Evolutionary conservation across 1,140 invertebrate genomes (phyloP), one percentile per base, ranked within the genome.

Genomic region (Drosophila suzukii): DNA sequence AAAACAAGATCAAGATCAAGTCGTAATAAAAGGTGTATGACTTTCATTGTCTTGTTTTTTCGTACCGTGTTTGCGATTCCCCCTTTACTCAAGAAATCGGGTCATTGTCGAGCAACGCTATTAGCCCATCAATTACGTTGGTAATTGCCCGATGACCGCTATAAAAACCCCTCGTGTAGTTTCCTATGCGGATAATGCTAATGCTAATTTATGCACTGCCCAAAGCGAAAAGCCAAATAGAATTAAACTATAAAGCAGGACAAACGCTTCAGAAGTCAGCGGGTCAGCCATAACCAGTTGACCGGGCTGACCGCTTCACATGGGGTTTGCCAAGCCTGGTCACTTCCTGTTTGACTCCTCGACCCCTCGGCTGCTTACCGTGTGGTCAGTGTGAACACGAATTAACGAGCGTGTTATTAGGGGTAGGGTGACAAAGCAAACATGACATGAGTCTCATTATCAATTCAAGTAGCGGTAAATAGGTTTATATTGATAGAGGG

Each of bases 141-240:
- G 53, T 85, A 85, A 85, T 78, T 81, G 82, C n/a, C 49, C 49
- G 63, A 75, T 50, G 71, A 76, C 39, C 62, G 58, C 41, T 36
- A 63, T 73, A 68, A 72, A 76, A 47, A 11, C 38, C 68, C 36
- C 65, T 34, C 49, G n/a, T 47, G 41, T 43, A n/a, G 60, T 34
- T 3, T 13, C 36, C 56, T 17, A 27, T 30, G 27, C 7, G 41
- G 13, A 24, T 49, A 73, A 65, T 59, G 38, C 36, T 47, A 55
- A 70, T 76, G 83, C 79, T 88, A 88, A 88, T 89, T 89, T 88
- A 88, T 88, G 84, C 84, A 83, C 83, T 80, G 79, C 72, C 79
- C 83, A 77, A 67, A 47, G 68, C 83, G 38, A 60, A 81, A 88
- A 80, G 84, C 79, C 76, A 89, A 82, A 86, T 58, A 73, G 81